These are phyloP conservation scores for Zoanthus solanderi DNA, from an alignment of 92 coral and sea anemone genomes.

Conservation along the genomic window DNA sequence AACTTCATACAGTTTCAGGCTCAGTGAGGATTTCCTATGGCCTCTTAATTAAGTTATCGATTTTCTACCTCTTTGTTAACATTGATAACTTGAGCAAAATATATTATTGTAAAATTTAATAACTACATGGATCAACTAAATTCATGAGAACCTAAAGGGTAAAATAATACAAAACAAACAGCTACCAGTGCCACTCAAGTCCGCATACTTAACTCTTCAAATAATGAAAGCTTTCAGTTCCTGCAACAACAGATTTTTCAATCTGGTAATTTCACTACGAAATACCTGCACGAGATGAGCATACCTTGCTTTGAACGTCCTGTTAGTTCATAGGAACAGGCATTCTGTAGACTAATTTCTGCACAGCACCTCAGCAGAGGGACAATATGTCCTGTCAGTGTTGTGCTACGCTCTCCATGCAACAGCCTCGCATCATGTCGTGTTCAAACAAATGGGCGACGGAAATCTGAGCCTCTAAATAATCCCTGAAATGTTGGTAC, in stretches of 20 bases:
- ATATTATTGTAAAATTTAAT: neutral
- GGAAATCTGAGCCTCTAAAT: slow-evolving; percentile 30
- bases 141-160: neutral
- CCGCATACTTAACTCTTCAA: too few relatives aligned
- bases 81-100: neutral
- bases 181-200: neutral
- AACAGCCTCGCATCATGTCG: too few relatives aligned
- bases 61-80: neutral
- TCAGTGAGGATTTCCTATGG: neutral
- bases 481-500: slow-evolving; percentile 35
- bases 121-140: neutral
- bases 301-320: neutral
- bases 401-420: neutral
- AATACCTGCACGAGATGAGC: neutral
- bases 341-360: neutral
- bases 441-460: neutral
- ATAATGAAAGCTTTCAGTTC: neutral
- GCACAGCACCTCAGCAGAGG: neutral
- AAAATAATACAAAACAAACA: neutral
- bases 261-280: neutral
- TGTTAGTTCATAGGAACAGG: neutral
- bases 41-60: neutral
- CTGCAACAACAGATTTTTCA: neutral
- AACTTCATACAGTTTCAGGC: neutral
- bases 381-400: neutral